A percentile compares a stretch with the other conserved stretches of the same genome.
These are phyloP conservation scores for Strix occidentalis DNA, from an alignment of 2,797 vertebrate genomes.

Conservation along the genomic window DNA sequence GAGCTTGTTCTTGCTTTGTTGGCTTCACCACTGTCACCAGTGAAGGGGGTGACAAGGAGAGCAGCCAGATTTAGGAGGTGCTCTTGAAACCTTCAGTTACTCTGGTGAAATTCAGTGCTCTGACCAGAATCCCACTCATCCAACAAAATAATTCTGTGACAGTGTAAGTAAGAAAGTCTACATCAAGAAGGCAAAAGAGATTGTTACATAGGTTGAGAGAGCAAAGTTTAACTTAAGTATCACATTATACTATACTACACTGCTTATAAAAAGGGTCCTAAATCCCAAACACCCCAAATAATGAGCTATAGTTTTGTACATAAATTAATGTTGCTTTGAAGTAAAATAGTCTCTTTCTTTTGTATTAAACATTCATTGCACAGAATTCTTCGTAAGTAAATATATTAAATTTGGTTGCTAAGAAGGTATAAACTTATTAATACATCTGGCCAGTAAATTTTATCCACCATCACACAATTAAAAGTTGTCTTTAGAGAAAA, in stretches of 20 bases:
- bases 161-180: slow-evolving; percentile 5
- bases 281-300: slow-evolving; percentile 37
- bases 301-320: slow-evolving; percentile 53
- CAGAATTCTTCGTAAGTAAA: slow-evolving; percentile 65
- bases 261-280: slow-evolving; percentile 54
- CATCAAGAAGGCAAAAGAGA: slow-evolving; percentile 24
- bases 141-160: not conserved
- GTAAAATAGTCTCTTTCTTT: slow-evolving; percentile 65
- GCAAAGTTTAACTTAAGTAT: slow-evolving; percentile 35
- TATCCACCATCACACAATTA: slow-evolving; percentile 21
- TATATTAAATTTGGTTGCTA: slow-evolving; percentile 72
- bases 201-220: slow-evolving; percentile 13
- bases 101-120: not conserved
- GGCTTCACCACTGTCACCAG: not conserved
- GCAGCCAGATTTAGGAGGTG: not conserved
- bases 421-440: slow-evolving; percentile 65
- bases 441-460: slow-evolving; percentile 48
- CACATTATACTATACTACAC: slow-evolving; percentile 39
- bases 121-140: not conserved
- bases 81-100: not conserved
- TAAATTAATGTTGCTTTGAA: slow-evolving; percentile 64
- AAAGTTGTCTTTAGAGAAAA: slow-evolving; percentile 28
- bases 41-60: not conserved
- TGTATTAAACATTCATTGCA: slow-evolving; percentile 65
- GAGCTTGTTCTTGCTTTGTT: not conserved